Evolutionary conservation across 2,113 vertebrate species (phyloP).

Genomic region (Puma concolor): DNA sequence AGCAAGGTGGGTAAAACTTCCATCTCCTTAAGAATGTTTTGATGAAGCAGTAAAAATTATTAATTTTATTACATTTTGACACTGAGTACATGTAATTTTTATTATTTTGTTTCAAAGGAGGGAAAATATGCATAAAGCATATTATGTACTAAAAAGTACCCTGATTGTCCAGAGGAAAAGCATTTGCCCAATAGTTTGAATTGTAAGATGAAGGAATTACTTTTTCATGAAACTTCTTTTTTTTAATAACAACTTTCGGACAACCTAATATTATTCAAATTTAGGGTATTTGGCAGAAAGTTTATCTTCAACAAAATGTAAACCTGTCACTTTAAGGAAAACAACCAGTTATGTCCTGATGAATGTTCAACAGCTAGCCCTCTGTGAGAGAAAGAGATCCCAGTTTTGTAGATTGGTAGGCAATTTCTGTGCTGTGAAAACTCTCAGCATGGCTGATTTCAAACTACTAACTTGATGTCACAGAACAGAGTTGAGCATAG

Average conservation of each 20-base stretch:
- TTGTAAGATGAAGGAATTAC: background rate
- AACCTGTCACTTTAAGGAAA: background rate
- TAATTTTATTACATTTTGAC: background rate
- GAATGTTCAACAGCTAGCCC: conserved; percentile 4
- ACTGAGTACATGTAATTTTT: background rate
- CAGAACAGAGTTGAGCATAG: background rate
- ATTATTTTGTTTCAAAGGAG: background rate
- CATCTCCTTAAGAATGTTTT: background rate
- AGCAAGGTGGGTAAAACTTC: background rate
- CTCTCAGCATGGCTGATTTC: background rate
- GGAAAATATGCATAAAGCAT: background rate
- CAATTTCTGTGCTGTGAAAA: background rate
- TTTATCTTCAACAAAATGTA: background rate
- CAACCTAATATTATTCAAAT: background rate
- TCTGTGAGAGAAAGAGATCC: background rate
- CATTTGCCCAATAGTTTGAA: background rate
- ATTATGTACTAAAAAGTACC: background rate
- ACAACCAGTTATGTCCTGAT: background rate
- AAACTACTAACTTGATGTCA: background rate
- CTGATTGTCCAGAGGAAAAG: background rate
- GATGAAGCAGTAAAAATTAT: background rate
- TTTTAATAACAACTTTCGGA: background rate
- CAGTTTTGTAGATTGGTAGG: background rate
- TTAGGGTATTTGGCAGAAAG: background rate
- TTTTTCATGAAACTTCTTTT: background rate